Evolutionary conservation across 2,888 invertebrate genomes (phyloP).

Genomic region (Crioceris asparagi): DNA sequence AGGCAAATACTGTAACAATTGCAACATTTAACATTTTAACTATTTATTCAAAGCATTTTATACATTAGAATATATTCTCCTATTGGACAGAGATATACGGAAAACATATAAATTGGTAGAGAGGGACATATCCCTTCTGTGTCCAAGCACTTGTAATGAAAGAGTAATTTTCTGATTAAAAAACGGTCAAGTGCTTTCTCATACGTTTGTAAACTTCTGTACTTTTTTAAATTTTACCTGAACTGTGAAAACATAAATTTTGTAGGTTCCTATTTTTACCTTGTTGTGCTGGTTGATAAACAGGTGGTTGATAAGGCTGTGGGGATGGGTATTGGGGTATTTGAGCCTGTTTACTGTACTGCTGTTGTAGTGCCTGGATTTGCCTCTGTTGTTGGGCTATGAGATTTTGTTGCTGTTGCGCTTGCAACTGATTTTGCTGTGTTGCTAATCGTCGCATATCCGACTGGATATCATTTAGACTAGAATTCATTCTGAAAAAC

Average conservation of each 20-base stretch:
- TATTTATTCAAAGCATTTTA: no score
- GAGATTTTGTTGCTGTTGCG: conserved; percentile 49
- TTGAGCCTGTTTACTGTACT: conserved; percentile 25
- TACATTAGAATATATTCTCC: no score
- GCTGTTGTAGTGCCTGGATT: conserved; percentile 32
- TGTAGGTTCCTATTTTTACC: conserved; percentile 19
- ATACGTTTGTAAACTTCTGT: no score
- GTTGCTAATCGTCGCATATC: conserved; percentile 84
- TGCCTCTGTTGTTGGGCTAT: conserved; percentile 39
- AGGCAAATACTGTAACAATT: conserved; percentile 23
- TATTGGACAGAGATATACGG: no score
- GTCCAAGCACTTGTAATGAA: no score
- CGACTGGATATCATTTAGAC: conserved; percentile 86
- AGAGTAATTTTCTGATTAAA: no score
- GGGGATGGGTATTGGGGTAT: conserved; percentile 30
- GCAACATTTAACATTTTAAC: no score
- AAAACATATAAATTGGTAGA: no score
- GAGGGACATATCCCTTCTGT: no score
- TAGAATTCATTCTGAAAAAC: conserved; percentile 73
- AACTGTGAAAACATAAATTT: no score
- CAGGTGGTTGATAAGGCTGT: conserved; percentile 38
- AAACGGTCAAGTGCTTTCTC: no score
- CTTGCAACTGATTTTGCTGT: conserved; percentile 67
- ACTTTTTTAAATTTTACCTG: no score
- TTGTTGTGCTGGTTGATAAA: conserved; percentile 46